Base-by-base conservation (phyloP, 2,888 invertebrate genomes). In the Drosophila pseudotakahashii region DNA sequence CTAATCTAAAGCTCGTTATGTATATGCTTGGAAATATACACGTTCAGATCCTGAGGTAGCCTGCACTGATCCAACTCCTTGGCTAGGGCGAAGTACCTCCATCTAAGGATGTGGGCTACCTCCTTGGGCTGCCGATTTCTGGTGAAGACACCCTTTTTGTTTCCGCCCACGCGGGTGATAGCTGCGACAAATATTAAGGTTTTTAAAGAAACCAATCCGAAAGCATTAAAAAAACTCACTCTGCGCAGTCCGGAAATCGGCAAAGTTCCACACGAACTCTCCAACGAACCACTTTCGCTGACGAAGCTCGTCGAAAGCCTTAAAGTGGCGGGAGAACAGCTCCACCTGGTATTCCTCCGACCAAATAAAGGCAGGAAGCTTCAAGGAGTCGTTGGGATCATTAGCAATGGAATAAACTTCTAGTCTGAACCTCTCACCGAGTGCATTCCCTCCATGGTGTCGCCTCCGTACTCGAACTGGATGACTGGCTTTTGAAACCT, bases 201-300 rank as follows among this genome's bases (percentile, higher is more conserved):
- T 7, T 13, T 13, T 2, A 4, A 4, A 10, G 2, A 16, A 10
- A 5, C 4, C 5, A 16, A 10, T 41, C 3, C 10, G 34, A 16
- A 41, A 41, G 10, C 5, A 0, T 9, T 0, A 6, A 19, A 1
- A 26, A 23, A 30, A 89, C 93, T 92, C 91, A 97, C 97, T 94
- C 93, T 98, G 97, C 59, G 95, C 96, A 4, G 99, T 99, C 92
- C 98, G 97, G 90, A 99, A 99, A 91, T 99, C 99, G 0, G 99
- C 99, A 92, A 99, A 99, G 92, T 99, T 99, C 99, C 99, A 99
- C 51, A 99, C 96, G 93, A 99, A 98, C 93, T 99, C 99, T 1
- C 99, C 99, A 36, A 97, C 95, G 85, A 99, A 97, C 92, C 96
- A 97, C n/a, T 94, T 94, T 53, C 94, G 92, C 2, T 93, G 92